Percentiles rank a stretch among this genome's conserved stretches.
These are phyloP conservation scores for Hypomecis atomaria DNA, from an alignment of 2,888 invertebrate genomes.

Conservation along the genomic window DNA sequence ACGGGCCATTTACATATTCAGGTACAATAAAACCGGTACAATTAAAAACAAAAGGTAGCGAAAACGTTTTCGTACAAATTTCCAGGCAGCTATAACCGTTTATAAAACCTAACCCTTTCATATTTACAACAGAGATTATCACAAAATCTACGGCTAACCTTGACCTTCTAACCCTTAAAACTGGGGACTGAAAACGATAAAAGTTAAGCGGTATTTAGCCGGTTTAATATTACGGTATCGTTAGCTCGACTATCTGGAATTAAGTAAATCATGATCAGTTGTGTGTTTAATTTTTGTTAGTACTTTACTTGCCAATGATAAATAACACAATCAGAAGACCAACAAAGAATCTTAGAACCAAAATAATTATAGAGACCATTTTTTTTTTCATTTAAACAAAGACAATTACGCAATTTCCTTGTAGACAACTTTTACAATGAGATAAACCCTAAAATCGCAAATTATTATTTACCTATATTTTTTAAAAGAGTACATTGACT, in stretches of 20 bases:
- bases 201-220: constrained; percentile 19
- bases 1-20: constrained; percentile 10
- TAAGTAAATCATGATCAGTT: constrained; percentile 12
- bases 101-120: constrained; percentile 34
- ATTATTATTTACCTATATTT: no score
- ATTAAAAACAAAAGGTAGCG: constrained; percentile 22
- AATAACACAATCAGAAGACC: no score
- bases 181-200: constrained; percentile 17
- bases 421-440: no score
- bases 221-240: constrained; percentile 17
- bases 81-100: constrained; percentile 25
- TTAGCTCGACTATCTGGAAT: constrained; percentile 1
- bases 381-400: no score
- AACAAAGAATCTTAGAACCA: no score
- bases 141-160: constrained; percentile 29
- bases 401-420: no score
- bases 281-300: background rate
- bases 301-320: background rate
- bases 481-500: no score
- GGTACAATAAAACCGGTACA: constrained; percentile 13
- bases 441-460: no score
- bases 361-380: no score
- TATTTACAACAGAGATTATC: constrained; percentile 34
- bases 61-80: constrained; percentile 22
- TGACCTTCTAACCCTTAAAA: constrained; percentile 26